A percentile compares a stretch with the other conserved stretches of the same genome.
phyloP scores from a whole-genome alignment of 2,797 vertebrate genomes.

The Chaenodraco wilsoni region DNA sequence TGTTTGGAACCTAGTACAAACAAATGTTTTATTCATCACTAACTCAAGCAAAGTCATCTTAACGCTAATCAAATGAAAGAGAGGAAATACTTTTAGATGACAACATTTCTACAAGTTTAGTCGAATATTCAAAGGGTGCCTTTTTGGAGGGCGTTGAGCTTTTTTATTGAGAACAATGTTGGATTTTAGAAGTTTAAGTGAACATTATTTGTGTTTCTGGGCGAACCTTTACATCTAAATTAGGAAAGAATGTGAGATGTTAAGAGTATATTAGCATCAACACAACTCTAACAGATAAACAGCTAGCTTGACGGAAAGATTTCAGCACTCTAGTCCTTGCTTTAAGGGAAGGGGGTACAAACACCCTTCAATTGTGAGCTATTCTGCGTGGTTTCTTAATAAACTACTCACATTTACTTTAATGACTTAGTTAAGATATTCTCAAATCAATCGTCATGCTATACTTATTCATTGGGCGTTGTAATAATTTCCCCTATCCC shows the following conservation, averaged over 20 bases:
- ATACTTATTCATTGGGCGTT: no score
- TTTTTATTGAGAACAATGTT: conserved; percentile 42
- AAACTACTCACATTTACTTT: neutral
- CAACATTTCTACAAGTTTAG: conserved; percentile 30
- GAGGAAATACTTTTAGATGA: conserved; percentile 51
- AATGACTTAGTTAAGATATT: no score
- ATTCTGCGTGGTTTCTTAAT: neutral
- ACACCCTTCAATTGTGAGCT: neutral
- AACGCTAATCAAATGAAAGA: conserved; percentile 55
- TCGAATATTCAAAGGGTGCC: conserved; percentile 28
- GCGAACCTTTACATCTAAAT: conserved; percentile 28
- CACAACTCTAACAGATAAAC: neutral
- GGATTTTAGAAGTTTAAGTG: conserved; percentile 21
- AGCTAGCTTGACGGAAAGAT: neutral
- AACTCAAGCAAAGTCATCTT: conserved; percentile 62
- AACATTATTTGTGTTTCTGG: conserved; percentile 16
- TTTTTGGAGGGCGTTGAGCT: conserved; percentile 10
- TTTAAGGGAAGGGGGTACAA: neutral
- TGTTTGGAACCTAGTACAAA: conserved; percentile 67
- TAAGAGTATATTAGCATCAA: conserved; percentile 15
- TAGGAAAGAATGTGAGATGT: conserved; percentile 19
- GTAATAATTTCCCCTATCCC: neutral
- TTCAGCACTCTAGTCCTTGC: neutral
- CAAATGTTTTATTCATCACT: conserved; percentile 82
- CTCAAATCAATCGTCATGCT: no score